Percentiles rank a stretch among this genome's conserved stretches.
These are phyloP conservation scores for Panthera uncia DNA, from an alignment of 2,113 vertebrate genomes.

Conservation along the genomic window DNA sequence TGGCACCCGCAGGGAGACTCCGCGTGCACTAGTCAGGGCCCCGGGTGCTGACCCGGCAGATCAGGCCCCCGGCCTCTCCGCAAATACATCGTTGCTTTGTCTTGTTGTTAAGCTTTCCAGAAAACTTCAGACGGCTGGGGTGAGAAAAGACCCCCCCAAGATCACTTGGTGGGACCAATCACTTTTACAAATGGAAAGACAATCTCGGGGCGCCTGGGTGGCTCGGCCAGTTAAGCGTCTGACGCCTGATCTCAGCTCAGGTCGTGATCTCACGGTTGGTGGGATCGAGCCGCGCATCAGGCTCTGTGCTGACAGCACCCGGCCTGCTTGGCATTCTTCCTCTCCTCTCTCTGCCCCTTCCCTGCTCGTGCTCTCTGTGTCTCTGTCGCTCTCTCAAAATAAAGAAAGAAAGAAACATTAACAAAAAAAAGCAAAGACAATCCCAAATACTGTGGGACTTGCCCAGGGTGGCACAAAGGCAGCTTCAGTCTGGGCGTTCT, in stretches of 20 bases:
- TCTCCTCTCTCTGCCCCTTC: no score
- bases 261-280: no score
- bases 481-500: fast-evolving
- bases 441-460: background rate
- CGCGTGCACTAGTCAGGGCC: background rate
- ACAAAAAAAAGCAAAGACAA: background rate
- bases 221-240: no score
- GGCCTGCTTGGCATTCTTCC: no score
- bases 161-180: background rate
- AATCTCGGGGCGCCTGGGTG: no score
- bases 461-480: no score
- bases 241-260: no score
- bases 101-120: background rate
- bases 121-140: background rate
- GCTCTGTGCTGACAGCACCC: no score
- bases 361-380: no score
- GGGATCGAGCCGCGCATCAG: no score
- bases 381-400: no score
- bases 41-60: background rate
- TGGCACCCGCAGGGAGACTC: fast-evolving
- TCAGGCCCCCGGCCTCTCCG: background rate
- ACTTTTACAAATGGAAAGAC: background rate
- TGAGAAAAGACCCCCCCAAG: background rate
- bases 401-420: no score
- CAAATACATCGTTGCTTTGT: background rate